Conservation (phyloP, 2,888 invertebrate species). For the Iselma pallidipennis region DNA sequence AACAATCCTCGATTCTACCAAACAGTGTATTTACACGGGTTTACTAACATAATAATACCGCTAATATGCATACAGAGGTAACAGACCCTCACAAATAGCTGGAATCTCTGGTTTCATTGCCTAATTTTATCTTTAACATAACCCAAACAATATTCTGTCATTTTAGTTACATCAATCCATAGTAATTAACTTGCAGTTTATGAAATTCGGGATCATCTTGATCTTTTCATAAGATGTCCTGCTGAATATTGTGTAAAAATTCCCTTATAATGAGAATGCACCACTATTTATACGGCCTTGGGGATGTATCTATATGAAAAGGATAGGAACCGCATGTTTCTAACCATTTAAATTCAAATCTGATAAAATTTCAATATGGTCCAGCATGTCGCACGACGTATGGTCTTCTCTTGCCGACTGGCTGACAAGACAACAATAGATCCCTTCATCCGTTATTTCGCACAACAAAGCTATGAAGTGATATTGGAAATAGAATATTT, state of each 20-base stretch:
- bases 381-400: constrained; percentile 35
- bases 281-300: too few relatives aligned
- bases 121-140: constrained; percentile 32
- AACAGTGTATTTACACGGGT: constrained; percentile 38
- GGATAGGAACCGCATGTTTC: constrained; percentile 20
- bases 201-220: too few relatives aligned
- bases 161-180: constrained; percentile 13
- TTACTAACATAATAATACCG: constrained; percentile 39
- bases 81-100: constrained; percentile 33
- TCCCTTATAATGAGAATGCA: too few relatives aligned
- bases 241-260: too few relatives aligned
- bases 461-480: constrained; percentile 52
- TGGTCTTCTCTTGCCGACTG: constrained; percentile 35
- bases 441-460: constrained; percentile 52
- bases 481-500: constrained; percentile 56
- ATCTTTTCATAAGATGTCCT: too few relatives aligned
- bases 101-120: constrained; percentile 33
- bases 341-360: constrained; percentile 40
- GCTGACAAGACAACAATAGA: constrained; percentile 51
- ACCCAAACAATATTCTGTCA: constrained; percentile 15
- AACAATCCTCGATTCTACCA: constrained; percentile 36
- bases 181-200: background rate
- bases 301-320: too few relatives aligned
- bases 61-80: constrained; percentile 39
- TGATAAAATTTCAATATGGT: constrained; percentile 49